Evolutionary conservation across 2,113 vertebrate genomes (phyloP).

Genomic region (Agelaius tricolor): DNA sequence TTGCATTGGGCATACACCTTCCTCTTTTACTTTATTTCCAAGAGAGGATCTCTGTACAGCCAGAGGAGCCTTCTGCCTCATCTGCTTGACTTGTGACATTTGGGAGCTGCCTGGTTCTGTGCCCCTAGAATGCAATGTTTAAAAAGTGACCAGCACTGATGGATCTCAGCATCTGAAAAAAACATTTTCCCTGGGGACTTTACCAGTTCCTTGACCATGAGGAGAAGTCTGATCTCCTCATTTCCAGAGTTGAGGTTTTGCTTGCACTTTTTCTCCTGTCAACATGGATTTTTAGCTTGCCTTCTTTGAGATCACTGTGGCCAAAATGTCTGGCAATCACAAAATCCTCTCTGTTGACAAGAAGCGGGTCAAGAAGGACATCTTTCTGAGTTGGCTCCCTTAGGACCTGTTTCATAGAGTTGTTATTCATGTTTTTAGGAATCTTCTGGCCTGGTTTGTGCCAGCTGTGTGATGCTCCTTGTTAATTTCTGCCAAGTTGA

Average conservation of each 20-base stretch:
- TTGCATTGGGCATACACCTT: neutral
- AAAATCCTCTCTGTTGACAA: neutral
- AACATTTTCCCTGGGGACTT: neutral
- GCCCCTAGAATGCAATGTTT: neutral
- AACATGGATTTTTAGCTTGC: rapidly evolving
- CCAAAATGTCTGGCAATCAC: neutral
- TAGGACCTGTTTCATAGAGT: neutral
- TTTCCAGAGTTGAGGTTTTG: neutral
- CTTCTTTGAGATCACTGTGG: neutral
- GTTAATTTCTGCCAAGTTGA: neutral
- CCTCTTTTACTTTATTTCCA: neutral
- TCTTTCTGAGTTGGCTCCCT: neutral
- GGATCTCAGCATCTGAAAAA: neutral
- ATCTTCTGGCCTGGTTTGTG: neutral
- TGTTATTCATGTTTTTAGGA: neutral
- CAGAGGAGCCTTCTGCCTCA: neutral
- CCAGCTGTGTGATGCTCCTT: neutral
- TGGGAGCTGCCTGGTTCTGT: neutral
- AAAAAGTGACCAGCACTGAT: neutral
- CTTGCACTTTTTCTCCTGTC: neutral
- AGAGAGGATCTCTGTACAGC: neutral
- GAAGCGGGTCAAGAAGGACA: neutral
- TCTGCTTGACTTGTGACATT: neutral
- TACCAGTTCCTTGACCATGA: neutral
- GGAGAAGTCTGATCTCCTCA: neutral